A percentile compares a stretch with the other conserved stretches of the same genome.
Evolutionary conservation across 2,888 invertebrate species (phyloP).

Genomic region (Pachliopta kotzebuea): DNA sequence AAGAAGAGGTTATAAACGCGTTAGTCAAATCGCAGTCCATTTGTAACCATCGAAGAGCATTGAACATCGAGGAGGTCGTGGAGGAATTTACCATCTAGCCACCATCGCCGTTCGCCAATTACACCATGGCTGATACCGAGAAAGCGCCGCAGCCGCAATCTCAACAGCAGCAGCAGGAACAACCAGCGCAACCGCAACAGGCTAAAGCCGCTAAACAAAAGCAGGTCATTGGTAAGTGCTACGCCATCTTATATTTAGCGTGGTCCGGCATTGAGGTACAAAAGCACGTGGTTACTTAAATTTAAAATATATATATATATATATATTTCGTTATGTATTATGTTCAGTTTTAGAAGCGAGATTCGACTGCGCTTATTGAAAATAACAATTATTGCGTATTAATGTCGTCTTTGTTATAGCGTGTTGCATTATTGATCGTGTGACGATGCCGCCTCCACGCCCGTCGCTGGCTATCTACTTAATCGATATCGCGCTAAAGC

Average conservation of each 20-base stretch:
- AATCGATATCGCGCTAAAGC: slow-evolving; percentile 19
- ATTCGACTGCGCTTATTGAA: background rate
- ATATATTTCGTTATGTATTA: background rate
- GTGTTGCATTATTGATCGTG: slow-evolving; percentile 53
- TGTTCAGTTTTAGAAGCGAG: background rate
- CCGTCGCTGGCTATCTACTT: slow-evolving; percentile 21
- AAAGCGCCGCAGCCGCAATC: slow-evolving; percentile 87
- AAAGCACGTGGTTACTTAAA: slow-evolving; percentile 48
- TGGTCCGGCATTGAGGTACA: slow-evolving; percentile 59
- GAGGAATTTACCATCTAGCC: slow-evolving; percentile 86
- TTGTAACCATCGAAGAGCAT: slow-evolving; percentile 80
- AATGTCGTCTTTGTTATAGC: slow-evolving; percentile 8
- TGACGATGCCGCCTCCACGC: slow-evolving; percentile 45
- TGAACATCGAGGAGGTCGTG: slow-evolving; percentile 88
- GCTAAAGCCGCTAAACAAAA: slow-evolving; percentile 83
- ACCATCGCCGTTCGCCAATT: slow-evolving; percentile 88
- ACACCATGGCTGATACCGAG: slow-evolving; percentile 98
- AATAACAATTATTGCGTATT: background rate
- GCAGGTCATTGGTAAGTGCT: slow-evolving; percentile 91
- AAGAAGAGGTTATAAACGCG: slow-evolving; percentile 26
- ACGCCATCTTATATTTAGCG: slow-evolving; percentile 73
- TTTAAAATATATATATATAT: no score
- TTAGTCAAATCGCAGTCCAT: slow-evolving; percentile 39
- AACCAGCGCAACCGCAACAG: slow-evolving; percentile 81
- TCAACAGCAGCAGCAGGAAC: slow-evolving; percentile 84